phyloP scores from a whole-genome alignment of 92 coral and sea anemone species.

The Heteractis magnifica region DNA sequence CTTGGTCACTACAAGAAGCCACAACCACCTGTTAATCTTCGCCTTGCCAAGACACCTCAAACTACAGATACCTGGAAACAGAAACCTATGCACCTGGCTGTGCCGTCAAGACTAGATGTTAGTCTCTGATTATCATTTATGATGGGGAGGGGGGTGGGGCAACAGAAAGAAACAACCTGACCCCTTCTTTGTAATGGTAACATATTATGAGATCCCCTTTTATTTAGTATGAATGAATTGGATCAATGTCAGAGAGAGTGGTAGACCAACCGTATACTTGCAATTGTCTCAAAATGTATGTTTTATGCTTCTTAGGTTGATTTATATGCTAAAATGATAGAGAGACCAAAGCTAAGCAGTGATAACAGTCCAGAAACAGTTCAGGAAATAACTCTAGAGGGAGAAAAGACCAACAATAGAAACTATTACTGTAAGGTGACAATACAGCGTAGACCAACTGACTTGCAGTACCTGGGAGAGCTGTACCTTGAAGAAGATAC shows the following conservation, averaged over 20 bases:
- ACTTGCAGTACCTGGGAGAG: conserved; percentile 93
- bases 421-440: conserved; percentile 98
- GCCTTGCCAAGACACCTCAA: conserved; percentile 95
- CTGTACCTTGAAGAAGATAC: conserved; percentile 94
- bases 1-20: conserved; percentile 93
- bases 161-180: no score
- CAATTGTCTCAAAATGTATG: neutral
- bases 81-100: conserved; percentile 64
- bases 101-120: conserved; percentile 89
- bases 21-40: conserved; percentile 96
- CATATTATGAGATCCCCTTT: no score
- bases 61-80: conserved; percentile 96
- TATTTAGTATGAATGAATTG: no score
- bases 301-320: conserved; percentile 62
- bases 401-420: conserved; percentile 95
- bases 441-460: conserved; percentile 96
- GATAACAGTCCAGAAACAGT: conserved; percentile 94
- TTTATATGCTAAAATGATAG: conserved; percentile 87
- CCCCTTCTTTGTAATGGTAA: no score
- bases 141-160: no score
- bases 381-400: conserved; percentile 93
- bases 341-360: conserved; percentile 77
- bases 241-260: no score
- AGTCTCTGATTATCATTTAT: conserved; percentile 14
- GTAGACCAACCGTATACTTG: no score